Conservation (phyloP, 2,797 vertebrate genomes). For the Myotis daubentonii region DNA sequence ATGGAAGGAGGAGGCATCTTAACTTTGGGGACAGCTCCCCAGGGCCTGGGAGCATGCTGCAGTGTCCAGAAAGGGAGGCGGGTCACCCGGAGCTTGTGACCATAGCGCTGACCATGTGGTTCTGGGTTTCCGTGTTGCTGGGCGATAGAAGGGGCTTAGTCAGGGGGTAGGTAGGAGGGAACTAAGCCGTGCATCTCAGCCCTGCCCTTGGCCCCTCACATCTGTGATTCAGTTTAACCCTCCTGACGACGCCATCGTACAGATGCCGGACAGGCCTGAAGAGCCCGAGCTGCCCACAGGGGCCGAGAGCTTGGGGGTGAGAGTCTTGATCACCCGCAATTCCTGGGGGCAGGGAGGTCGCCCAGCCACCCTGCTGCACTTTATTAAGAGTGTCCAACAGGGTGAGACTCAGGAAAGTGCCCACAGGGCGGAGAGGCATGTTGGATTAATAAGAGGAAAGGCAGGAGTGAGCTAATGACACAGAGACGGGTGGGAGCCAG, state of each 20-base stretch:
- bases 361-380: not conserved
- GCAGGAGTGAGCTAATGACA: not conserved
- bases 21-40: not conserved
- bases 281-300: not conserved
- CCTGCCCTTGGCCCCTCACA: not conserved
- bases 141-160: not conserved
- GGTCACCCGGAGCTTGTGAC: not conserved
- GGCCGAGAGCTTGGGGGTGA: rapidly evolving
- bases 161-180: not conserved
- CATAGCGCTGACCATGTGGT: rapidly evolving
- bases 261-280: not conserved
- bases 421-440: not conserved
- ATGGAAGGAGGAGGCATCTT: not conserved
- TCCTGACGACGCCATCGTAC: rapidly evolving
- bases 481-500: not conserved
- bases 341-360: not conserved
- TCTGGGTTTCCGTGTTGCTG: not conserved
- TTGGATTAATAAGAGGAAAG: not conserved
- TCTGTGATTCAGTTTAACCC: no score
- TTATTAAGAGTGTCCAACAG: not conserved
- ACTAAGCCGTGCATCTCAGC: not conserved
- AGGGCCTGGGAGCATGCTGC: not conserved
- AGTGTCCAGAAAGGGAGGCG: not conserved
- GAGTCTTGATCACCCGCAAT: not conserved
- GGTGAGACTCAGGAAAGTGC: not conserved